Base-by-base conservation (phyloP, 2,888 invertebrate genomes). In the Congeria kusceri region DNA sequence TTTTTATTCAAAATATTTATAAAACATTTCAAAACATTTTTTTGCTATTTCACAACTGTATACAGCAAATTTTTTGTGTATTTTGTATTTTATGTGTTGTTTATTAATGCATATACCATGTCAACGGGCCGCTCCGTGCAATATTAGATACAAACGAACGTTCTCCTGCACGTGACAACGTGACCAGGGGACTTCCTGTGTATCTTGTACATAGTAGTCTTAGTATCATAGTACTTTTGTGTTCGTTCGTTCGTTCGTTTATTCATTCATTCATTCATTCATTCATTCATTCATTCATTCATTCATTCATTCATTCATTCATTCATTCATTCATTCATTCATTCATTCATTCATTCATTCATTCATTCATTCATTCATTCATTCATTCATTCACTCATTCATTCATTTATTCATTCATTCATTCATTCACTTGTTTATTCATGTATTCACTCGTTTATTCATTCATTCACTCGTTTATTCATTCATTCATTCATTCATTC, bases 51-150 rank as follows among this genome's bases (percentile, higher is more conserved):
- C 3, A n/a, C n/a, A n/a, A n/a, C n/a, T n/a, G n/a, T n/a, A n/a
- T n/a, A n/a, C n/a, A n/a, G n/a, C n/a, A n/a, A n/a, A 20, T 29
- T 4, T 15, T 62, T 32, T 64, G 23, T 46, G 46, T 32, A 44
- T 64, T 3, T 29, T 68, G 18, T 39, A 39, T 57, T 58, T 27
- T 29, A 20, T 47, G 47, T 39, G 65, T 32, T 29, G 28, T 65
- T 18, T 23, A 27, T 59, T 27, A 20, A 32, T 46, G 46, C 20
- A 25, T 46, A 20, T 23, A 13, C 25, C n/a, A 44, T 25, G 28
- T 57, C n/a, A 23, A 61, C 81, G 81, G 81, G 77, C 81, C 77
- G 77, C 67, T 59, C 67, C 81, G 81, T 81, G 81, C 81, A 81
- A 81, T 81, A 81, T 71, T 28, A 70, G 65, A 69, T 47, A 46